A percentile compares a stretch with the other conserved stretches of the same genome.
Conservation (phyloP, 2,797 vertebrate genomes). For the Manis javanica region DNA sequence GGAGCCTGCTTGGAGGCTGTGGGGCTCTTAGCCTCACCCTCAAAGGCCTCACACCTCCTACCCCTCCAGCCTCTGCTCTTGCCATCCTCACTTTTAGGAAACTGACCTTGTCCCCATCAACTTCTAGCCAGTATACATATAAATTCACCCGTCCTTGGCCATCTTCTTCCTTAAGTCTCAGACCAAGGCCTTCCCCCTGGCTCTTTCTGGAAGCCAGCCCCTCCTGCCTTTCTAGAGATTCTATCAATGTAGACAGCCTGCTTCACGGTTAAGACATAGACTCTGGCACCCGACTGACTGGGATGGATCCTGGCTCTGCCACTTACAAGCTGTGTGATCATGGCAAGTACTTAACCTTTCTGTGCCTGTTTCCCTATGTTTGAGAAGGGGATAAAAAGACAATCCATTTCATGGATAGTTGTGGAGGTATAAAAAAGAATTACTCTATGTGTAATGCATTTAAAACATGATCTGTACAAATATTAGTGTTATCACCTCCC, state of each 20-base stretch:
- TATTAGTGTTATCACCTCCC: not conserved
- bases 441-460: not conserved
- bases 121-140: not conserved
- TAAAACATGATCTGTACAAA: not conserved
- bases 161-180: not conserved
- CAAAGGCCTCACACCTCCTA: not conserved
- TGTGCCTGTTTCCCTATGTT: not conserved
- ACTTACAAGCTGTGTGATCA: not conserved
- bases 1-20: not conserved
- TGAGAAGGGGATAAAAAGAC: constrained; percentile 22
- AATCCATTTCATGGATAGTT: not conserved
- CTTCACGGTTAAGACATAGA: not conserved
- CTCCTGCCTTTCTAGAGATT: not conserved
- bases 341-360: not conserved
- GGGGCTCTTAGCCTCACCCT: not conserved
- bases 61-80: not conserved
- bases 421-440: not conserved
- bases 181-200: not conserved
- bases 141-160: not conserved
- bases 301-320: not conserved
- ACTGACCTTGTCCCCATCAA: not conserved
- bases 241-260: not conserved
- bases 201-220: not conserved
- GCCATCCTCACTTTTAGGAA: not conserved
- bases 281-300: not conserved